Evolutionary conservation across 2,888 invertebrate species (phyloP), one percentile per base, ranked within the genome.

Genomic region (Phyllotreta striolata): DNA sequence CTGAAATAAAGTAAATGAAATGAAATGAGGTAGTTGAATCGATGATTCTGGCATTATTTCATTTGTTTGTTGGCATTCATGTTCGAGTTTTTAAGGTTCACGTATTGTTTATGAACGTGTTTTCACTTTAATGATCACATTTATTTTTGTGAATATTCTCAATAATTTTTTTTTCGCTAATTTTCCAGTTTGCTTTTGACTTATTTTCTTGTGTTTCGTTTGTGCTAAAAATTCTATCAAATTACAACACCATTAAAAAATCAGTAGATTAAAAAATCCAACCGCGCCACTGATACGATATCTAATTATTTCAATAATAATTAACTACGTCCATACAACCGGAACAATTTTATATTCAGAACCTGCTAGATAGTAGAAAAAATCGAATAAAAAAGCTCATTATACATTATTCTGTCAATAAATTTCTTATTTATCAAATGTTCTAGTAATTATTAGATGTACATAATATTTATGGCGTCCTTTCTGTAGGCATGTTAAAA

Each of bases 401-500:
- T 59, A 63, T 34, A 47, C n/a, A 62, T 63, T 58, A 58, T 41
- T 40, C 55, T 39, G 55, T 64, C 55, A 43, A 64, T 37, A 55
- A 47, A 66, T 66, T 66, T 56, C 51, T 61, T 59, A 63, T 63
- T 60, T 65, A 62, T 57, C 61, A 49, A 63, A 61, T 47, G 56
- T 43, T 47, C 12, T 63, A 66, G 70, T 71, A 71, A 63, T 70
- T 64, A 71, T 68, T 63, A 63, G 60, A 64, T 55, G 62, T 64
- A 64, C 47, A 64, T 56, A 52, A 63, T 69, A 69, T 68, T 72
- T 69, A 70, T 71, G 66, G 62, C 70, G 68, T 70, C 72, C 70
- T 72, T 68, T 66, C 60, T 66, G 61, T 24, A 64, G 59, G 64
- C 66, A 69, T 62, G 69, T 71, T 70, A 71, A 72, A 71, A 71